Conservation (phyloP, 2,888 invertebrate genomes). For the Eugnorisma glareosa region DNA sequence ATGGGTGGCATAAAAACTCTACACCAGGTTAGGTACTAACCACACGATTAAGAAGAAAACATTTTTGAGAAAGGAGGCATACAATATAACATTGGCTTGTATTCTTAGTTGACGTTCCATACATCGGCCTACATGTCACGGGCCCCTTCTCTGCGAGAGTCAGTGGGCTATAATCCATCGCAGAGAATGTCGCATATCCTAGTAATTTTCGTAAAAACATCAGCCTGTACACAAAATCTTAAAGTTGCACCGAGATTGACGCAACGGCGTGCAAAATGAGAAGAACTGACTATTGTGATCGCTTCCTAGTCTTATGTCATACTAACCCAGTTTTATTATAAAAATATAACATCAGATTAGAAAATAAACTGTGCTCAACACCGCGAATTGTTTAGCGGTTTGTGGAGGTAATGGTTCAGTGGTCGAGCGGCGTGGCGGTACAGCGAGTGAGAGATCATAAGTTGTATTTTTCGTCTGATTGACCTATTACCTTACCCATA, state of each 20-base stretch:
- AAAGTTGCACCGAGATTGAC: slow-evolving; percentile 83
- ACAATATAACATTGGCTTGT: too few species aligned
- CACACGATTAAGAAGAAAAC: too few species aligned
- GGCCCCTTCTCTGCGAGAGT: not conserved
- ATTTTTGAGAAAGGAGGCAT: not conserved
- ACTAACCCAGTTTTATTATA: slow-evolving; percentile 62
- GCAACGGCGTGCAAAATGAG: slow-evolving; percentile 85
- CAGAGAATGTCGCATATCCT: not conserved
- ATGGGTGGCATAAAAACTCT: too few species aligned
- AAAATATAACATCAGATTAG: slow-evolving; percentile 57
- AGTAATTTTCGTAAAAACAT: slow-evolving; percentile 23
- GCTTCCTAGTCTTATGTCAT: slow-evolving; percentile 82
- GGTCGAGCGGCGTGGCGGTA: not conserved
- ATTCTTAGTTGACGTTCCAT: too few species aligned
- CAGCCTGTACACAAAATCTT: slow-evolving; percentile 77
- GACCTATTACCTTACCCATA: too few species aligned
- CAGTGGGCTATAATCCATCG: not conserved
- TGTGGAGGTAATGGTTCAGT: slow-evolving; percentile 1
- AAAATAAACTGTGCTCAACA: slow-evolving; percentile 46
- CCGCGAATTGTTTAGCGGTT: slow-evolving; percentile 46
- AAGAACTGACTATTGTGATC: slow-evolving; percentile 79
- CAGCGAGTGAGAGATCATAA: too few species aligned
- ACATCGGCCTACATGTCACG: not conserved
- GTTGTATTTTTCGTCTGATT: too few species aligned
- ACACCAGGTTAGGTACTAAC: too few species aligned